Evolutionary conservation across 2,888 invertebrate genomes (phyloP).

Genomic region (Leptinotarsa juncta): DNA sequence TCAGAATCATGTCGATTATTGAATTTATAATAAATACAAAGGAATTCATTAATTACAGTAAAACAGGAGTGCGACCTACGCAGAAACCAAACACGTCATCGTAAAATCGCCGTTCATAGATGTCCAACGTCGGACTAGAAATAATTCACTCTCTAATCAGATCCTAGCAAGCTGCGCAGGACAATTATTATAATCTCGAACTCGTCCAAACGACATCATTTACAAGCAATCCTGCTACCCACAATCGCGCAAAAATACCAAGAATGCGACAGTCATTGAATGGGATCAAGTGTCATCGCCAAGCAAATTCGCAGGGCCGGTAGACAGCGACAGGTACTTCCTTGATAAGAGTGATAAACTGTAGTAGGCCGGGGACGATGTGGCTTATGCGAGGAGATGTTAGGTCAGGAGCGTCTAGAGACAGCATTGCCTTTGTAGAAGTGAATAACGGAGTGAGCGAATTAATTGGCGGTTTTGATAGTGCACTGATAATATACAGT

Average conservation of each 20-base stretch:
- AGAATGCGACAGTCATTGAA: conserved; percentile 39
- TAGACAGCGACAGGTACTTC: conserved; percentile 49
- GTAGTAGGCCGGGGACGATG: conserved; percentile 58
- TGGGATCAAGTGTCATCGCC: conserved; percentile 44
- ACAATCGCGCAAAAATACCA: conserved; percentile 37
- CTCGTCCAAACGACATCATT: conserved; percentile 38
- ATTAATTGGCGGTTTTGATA: no score
- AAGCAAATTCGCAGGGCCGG: conserved; percentile 34
- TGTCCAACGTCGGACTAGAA: conserved; percentile 4
- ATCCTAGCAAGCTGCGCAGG: conserved; percentile 28
- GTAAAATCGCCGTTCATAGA: conserved; percentile 12
- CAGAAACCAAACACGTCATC: neutral
- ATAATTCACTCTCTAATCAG: conserved; percentile 37
- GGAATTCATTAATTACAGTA: conserved; percentile 7
- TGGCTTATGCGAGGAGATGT: conserved; percentile 49
- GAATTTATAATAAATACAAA: no score
- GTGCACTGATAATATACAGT: no score
- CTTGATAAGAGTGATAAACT: conserved; percentile 58
- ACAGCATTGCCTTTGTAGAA: neutral
- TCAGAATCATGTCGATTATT: neutral
- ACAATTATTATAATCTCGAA: conserved; percentile 40
- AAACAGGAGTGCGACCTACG: conserved; percentile 11
- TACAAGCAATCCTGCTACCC: conserved; percentile 39
- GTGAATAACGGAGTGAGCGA: no score
- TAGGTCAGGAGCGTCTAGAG: neutral